phyloP scores from a whole-genome alignment of 2,113 vertebrate genomes.

The Larimichthys crocea region DNA sequence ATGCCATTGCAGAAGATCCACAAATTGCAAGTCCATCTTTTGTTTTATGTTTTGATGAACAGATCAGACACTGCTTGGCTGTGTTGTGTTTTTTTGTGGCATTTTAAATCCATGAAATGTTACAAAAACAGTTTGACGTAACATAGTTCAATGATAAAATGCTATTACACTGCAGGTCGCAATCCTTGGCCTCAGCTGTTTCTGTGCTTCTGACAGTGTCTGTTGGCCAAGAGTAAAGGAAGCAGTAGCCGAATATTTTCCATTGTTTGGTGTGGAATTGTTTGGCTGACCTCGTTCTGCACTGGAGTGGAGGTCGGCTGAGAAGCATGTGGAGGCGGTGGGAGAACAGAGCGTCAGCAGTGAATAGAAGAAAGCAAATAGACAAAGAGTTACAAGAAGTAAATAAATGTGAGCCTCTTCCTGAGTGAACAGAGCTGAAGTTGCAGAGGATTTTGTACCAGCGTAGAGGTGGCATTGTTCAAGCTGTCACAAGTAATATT shows the following conservation, averaged over 20 bases:
- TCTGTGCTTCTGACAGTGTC: background rate
- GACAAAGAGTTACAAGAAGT: constrained; percentile 4
- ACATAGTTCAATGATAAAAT: constrained; percentile 23
- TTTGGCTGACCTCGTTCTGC: constrained; percentile 45
- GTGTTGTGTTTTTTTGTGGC: background rate
- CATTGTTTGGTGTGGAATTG: constrained; percentile 44
- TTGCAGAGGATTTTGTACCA: too few species aligned
- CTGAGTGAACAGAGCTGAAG: background rate
- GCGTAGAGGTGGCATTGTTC: too few species aligned
- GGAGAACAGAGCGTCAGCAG: background rate
- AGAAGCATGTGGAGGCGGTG: constrained; percentile 4
- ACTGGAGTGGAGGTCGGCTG: constrained; percentile 28
- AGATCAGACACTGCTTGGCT: background rate
- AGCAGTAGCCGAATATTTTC: constrained; percentile 53
- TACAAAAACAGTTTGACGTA: background rate
- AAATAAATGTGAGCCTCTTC: constrained; percentile 5
- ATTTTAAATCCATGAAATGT: background rate
- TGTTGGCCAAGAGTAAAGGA: constrained; percentile 30
- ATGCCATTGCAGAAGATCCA: background rate
- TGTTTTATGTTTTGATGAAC: background rate
- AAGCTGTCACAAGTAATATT: too few species aligned
- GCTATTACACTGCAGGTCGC: background rate
- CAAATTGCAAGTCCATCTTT: background rate
- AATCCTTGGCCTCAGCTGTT: background rate
- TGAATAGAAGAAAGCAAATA: background rate